These are phyloP conservation scores for Heteronetta atricapilla DNA, from an alignment of 2,113 vertebrate species.

Conservation along the genomic window DNA sequence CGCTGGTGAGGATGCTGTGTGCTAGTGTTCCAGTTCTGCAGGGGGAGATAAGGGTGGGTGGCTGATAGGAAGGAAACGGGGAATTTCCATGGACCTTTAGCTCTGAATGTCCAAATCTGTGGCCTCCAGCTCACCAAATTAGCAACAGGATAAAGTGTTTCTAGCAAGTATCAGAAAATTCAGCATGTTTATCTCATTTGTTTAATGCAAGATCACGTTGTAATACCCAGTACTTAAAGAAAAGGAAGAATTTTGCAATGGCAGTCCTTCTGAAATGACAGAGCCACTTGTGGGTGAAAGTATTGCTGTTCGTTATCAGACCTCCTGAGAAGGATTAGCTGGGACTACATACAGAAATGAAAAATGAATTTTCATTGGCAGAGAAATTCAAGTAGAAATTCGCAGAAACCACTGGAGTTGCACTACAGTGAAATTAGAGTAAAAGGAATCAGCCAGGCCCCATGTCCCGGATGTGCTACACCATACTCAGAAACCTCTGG, in stretches of 20 bases:
- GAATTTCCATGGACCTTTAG: neutral
- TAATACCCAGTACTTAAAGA: neutral
- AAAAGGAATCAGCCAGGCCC: neutral
- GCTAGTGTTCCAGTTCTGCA: neutral
- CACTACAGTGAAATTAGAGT: neutral
- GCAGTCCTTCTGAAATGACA: neutral
- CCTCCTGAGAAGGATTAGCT: neutral
- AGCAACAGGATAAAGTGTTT: neutral
- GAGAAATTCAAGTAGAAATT: neutral
- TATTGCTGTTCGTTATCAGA: neutral
- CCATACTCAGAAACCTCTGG: neutral
- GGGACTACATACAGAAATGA: neutral
- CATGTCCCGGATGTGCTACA: neutral
- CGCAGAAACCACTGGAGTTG: neutral
- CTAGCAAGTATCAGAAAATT: neutral
- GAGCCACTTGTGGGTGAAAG: neutral
- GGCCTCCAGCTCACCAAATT: neutral
- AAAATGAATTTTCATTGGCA: neutral
- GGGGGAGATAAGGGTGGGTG: neutral
- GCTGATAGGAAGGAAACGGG: neutral
- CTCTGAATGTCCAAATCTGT: fast-evolving
- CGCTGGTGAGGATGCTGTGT: neutral
- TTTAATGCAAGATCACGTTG: neutral
- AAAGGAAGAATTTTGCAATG: neutral
- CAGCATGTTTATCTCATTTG: fast-evolving